phyloP scores from a whole-genome alignment of 2,888 invertebrate genomes.

The Drosophila affinis region DNA sequence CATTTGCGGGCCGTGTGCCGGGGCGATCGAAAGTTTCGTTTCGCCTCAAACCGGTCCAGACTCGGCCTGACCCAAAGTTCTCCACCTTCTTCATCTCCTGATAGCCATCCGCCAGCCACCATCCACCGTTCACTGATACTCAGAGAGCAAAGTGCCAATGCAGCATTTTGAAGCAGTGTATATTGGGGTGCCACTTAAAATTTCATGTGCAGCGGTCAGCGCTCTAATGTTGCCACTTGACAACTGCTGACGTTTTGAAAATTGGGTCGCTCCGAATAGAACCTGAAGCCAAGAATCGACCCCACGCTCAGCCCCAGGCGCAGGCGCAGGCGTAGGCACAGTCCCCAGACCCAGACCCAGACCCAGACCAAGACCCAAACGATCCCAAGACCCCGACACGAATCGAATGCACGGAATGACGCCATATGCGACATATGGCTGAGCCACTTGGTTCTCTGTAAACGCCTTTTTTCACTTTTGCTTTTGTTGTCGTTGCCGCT shows the following conservation, averaged over 20 bases:
- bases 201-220: conserved; percentile 29
- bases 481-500: conserved; percentile 31
- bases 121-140: neutral
- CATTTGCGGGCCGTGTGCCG: conserved; percentile 43
- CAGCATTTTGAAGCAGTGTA: conserved; percentile 19
- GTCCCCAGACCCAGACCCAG: neutral
- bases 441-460: conserved; percentile 23
- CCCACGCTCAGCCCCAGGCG: neutral
- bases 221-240: conserved; percentile 35
- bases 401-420: conserved; percentile 35
- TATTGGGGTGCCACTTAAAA: conserved; percentile 6
- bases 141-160: conserved; percentile 19
- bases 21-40: conserved; percentile 55
- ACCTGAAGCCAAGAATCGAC: conserved; percentile 1
- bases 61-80: conserved; percentile 19
- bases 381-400: neutral
- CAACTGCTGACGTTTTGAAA: conserved; percentile 43
- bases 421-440: conserved; percentile 59
- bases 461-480: conserved; percentile 28
- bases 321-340: neutral
- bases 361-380: neutral
- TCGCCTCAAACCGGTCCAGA: conserved; percentile 39
- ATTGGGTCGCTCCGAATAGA: conserved; percentile 23
- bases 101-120: neutral
- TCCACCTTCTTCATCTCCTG: neutral